These are phyloP conservation scores for Osmerus mordax DNA, from an alignment of 2,113 vertebrate genomes.

Conservation along the genomic window DNA sequence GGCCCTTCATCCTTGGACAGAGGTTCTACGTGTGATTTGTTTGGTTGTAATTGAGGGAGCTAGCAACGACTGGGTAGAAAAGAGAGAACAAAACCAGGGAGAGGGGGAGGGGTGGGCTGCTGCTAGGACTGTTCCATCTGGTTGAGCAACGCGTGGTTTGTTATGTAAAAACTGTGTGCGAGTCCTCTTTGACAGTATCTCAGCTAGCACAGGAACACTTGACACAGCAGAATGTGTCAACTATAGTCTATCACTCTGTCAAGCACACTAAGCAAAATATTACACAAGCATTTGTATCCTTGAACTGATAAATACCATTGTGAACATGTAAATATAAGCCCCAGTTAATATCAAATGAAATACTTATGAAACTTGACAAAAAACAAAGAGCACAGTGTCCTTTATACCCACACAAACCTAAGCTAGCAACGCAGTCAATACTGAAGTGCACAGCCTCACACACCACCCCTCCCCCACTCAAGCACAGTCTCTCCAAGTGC, in stretches of 20 bases:
- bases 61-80: slow-evolving; percentile 23
- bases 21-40: slow-evolving; percentile 18
- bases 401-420: slow-evolving; percentile 22
- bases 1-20: slow-evolving; percentile 31
- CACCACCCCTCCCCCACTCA: slow-evolving; percentile 20
- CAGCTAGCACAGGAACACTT: background rate
- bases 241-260: too few species aligned
- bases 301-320: too few species aligned
- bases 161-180: background rate
- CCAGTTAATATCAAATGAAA: too few species aligned
- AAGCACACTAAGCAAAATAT: too few species aligned
- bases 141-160: background rate
- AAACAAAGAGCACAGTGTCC: background rate
- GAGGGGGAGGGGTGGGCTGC: slow-evolving; percentile 20
- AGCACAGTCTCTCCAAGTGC: slow-evolving; percentile 38
- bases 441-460: slow-evolving; percentile 38
- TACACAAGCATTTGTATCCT: too few species aligned
- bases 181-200: background rate
- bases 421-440: slow-evolving; percentile 49
- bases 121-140: slow-evolving; percentile 20
- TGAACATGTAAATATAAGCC: too few species aligned
- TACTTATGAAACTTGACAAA: too few species aligned
- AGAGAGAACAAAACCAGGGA: background rate
- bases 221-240: too few species aligned
- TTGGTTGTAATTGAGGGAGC: slow-evolving; percentile 41